phyloP scores from a whole-genome alignment of 2,888 invertebrate species.

The Sarcophaga carnaria region DNA sequence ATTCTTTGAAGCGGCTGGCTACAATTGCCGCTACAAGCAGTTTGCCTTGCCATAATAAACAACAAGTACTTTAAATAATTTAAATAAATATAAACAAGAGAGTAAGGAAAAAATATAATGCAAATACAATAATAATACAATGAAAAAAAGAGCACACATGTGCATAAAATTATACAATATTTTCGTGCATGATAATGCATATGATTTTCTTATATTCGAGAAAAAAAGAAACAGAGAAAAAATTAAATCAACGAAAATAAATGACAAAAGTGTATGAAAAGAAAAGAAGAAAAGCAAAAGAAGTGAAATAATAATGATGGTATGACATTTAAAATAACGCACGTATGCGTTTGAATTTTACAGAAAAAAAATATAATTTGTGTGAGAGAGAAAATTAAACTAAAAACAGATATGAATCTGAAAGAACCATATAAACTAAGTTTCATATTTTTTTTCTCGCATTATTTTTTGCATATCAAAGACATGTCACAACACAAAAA shows the following conservation, averaged over 20 bases:
- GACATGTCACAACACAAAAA: conserved; percentile 21
- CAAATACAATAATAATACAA: too few species aligned
- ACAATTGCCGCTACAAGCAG: not conserved
- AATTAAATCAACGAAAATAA: conserved; percentile 6
- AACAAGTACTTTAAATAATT: conserved; percentile 15
- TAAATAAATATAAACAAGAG: not conserved
- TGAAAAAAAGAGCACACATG: not conserved
- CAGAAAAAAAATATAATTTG: conserved; percentile 17
- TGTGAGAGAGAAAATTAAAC: not conserved
- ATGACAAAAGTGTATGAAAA: conserved; percentile 22
- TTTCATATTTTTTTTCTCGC: not conserved
- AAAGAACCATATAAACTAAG: not conserved
- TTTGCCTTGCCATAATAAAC: conserved; percentile 4
- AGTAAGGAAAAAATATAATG: too few species aligned
- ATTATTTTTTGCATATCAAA: conserved; percentile 61
- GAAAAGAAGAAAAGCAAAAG: conserved; percentile 3
- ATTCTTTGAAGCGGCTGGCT: conserved; percentile 15
- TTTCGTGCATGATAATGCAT: conserved; percentile 64
- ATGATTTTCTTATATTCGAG: conserved; percentile 46
- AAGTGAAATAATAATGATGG: not conserved
- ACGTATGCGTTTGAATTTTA: conserved; percentile 33
- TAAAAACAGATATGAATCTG: not conserved
- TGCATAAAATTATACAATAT: not conserved
- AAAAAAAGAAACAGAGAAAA: conserved; percentile 3
- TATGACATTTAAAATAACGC: conserved; percentile 37